phyloP scores from a whole-genome alignment of 2,888 invertebrate species.

The Dynastes hyllus region DNA sequence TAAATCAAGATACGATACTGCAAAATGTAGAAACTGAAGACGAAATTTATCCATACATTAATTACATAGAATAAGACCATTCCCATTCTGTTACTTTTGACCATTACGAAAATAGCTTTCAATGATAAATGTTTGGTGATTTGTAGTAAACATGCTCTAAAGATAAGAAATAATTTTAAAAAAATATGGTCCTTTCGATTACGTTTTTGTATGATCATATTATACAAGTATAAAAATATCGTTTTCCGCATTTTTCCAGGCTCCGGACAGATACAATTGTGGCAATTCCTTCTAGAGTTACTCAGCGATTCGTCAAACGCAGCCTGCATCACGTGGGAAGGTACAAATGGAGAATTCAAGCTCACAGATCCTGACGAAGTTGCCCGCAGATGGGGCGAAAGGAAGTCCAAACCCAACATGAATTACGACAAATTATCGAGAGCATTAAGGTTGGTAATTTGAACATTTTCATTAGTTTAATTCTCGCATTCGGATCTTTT shows the following conservation, averaged over 20 bases:
- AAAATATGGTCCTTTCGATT: no score
- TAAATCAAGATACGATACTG: no score
- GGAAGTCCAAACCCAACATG: slow-evolving; percentile 99
- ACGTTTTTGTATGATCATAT: no score
- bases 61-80: no score
- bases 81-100: no score
- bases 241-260: slow-evolving; percentile 72
- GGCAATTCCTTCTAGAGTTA: slow-evolving; percentile 98
- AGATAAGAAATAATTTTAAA: no score
- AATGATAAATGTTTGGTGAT: no score
- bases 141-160: no score
- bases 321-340: slow-evolving; percentile 99
- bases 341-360: slow-evolving; percentile 98
- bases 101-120: no score
- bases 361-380: slow-evolving; percentile 99
- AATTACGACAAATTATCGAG: slow-evolving; percentile 99
- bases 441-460: slow-evolving; percentile 85
- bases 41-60: no score
- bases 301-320: slow-evolving; percentile 96
- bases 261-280: slow-evolving; percentile 98
- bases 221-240: no score
- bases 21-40: no score
- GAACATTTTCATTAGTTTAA: not conserved
- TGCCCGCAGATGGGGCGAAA: slow-evolving; percentile 98
- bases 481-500: not conserved